Percentiles rank a stretch among this genome's conserved stretches.
These are phyloP conservation scores for Mus musculus DNA, from an alignment of 2,113 vertebrate genomes.

Conservation along the genomic window GRCm39 chr17:5512501-5513000, in stretches of 20 bases:
- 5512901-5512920: neutral
- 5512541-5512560: neutral
- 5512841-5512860: neutral
- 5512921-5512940: neutral
- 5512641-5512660: neutral
- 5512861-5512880: neutral
- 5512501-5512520: neutral
- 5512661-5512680: too few species aligned
- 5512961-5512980: neutral
- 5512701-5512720: neutral
- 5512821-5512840: neutral
- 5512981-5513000: neutral
- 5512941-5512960: neutral
- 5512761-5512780: neutral
- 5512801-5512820: neutral
- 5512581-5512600: neutral
- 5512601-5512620: neutral
- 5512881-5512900: neutral
- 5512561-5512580: neutral
- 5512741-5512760: too few species aligned
- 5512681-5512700: neutral
- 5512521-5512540: neutral
- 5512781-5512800: neutral
- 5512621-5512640: neutral
- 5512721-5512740: too few species aligned